Conservation (phyloP, 2,888 invertebrate genomes). For the Acanthosepion pharaonis region DNA sequence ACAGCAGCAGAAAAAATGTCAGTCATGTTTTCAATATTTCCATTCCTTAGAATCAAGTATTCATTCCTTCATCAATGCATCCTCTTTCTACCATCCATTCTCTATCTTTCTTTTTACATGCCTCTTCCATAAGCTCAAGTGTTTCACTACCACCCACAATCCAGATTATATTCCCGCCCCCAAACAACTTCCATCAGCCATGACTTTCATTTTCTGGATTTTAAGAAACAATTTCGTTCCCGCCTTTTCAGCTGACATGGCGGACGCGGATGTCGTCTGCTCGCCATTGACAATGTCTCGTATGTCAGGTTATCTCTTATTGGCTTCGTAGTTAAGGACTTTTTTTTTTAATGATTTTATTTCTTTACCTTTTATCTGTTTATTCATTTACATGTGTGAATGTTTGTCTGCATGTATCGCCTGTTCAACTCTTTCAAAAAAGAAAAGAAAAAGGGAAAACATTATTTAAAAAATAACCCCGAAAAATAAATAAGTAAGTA, state of each 20-base stretch:
- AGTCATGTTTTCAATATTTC: not conserved
- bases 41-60: not conserved
- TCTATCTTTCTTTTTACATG: no score
- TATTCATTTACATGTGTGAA: not conserved
- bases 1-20: no score
- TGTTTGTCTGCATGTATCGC: not conserved
- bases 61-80: no score
- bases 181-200: not conserved
- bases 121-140: no score
- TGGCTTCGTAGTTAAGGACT: not conserved
- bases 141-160: not conserved
- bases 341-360: not conserved
- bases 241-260: not conserved
- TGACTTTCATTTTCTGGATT: not conserved
- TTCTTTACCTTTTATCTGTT: not conserved
- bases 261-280: slow-evolving; percentile 7
- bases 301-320: not conserved
- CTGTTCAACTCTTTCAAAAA: not conserved
- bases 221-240: slow-evolving; percentile 5
- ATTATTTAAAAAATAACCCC: not conserved
- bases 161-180: not conserved
- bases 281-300: not conserved
- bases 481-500: not conserved
- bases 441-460: not conserved
- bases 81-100: no score